phyloP scores from a whole-genome alignment of 2,797 vertebrate species.

The Rhinella marina region DNA sequence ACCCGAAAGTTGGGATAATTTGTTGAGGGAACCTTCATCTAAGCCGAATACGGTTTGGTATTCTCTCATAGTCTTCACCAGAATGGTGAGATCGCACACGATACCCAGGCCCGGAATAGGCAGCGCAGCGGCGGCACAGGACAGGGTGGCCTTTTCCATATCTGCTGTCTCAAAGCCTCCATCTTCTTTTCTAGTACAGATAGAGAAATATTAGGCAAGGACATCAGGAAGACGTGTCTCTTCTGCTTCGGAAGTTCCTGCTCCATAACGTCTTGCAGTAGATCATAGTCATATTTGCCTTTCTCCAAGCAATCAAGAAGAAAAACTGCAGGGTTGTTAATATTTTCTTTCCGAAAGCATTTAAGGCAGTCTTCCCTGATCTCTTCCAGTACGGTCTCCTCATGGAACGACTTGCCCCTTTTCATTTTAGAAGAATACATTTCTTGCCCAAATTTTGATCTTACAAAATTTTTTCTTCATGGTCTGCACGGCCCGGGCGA shows the following conservation, averaged over 20 bases:
- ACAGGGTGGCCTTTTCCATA: not conserved
- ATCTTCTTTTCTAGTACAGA: not conserved
- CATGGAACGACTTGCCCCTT: not conserved
- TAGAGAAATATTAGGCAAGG: not conserved
- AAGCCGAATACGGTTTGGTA: conserved; percentile 7
- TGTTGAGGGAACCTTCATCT: not conserved
- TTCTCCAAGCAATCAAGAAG: not conserved
- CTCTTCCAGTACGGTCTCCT: not conserved
- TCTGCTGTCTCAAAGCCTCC: not conserved
- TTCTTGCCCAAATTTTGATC: not conserved
- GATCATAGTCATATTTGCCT: not conserved
- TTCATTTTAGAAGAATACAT: not conserved
- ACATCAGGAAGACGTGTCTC: not conserved
- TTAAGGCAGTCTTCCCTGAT: not conserved
- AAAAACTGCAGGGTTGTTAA: not conserved
- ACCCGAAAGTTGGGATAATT: not conserved
- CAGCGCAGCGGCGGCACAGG: not conserved
- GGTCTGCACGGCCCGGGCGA: not conserved
- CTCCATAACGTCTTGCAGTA: not conserved
- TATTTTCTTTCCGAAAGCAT: not conserved
- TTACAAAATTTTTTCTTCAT: conserved; percentile 25
- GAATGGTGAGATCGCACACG: not conserved
- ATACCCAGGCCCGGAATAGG: not conserved
- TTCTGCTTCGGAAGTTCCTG: not conserved
- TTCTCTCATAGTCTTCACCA: not conserved